Conservation (phyloP, 2,888 invertebrate genomes). For the Macrosiphum euphorbiae region DNA sequence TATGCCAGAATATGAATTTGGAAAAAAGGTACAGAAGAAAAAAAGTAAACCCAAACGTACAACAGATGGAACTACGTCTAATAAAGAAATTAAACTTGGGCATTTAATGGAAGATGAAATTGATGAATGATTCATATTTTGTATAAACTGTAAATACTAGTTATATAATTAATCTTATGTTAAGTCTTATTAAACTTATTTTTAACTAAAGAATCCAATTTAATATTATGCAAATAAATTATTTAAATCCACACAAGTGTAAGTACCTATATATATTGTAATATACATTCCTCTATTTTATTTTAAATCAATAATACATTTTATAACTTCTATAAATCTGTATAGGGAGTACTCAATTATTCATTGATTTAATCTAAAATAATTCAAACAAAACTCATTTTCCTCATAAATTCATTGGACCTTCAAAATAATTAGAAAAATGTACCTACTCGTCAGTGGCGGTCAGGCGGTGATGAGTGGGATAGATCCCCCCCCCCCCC, state of each 20-base stretch:
- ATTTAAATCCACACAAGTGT: not conserved
- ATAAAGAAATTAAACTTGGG: slow-evolving; percentile 51
- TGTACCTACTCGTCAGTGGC: not conserved
- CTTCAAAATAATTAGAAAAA: not conserved
- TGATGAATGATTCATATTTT: slow-evolving; percentile 31
- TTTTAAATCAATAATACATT: not conserved
- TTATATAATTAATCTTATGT: not conserved
- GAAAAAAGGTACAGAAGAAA: slow-evolving; percentile 39
- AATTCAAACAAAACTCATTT: not conserved
- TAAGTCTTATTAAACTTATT: not conserved
- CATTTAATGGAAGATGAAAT: slow-evolving; percentile 62
- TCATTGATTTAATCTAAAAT: not conserved
- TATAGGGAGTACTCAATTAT: not conserved
- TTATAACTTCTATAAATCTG: not conserved
- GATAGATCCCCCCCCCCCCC: no score
- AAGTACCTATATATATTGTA: not conserved
- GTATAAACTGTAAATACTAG: slow-evolving; percentile 42
- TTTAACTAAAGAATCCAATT: not conserved
- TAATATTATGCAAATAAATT: not conserved
- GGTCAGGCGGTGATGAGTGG: no score
- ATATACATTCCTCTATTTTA: not conserved
- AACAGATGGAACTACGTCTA: not conserved
- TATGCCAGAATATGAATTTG: slow-evolving; percentile 63
- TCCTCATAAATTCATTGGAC: not conserved
- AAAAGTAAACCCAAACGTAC: not conserved